These are phyloP conservation scores for Sclerurus mexicanus DNA, from an alignment of 2,113 vertebrate species.

Conservation along the genomic window DNA sequence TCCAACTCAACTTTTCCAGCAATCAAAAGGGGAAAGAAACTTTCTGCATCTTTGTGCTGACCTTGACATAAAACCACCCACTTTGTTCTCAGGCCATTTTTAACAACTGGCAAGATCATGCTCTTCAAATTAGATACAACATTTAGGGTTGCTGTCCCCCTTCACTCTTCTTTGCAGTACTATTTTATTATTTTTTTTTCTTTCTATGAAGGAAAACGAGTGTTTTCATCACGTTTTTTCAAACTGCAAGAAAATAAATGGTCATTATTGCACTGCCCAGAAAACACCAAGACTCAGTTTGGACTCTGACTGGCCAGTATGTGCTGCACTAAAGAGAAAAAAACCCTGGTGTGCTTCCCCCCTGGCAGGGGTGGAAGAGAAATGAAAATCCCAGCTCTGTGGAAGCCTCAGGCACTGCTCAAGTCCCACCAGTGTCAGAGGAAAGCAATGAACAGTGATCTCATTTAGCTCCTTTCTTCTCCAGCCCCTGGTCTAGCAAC, in stretches of 20 bases:
- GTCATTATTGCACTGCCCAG: neutral
- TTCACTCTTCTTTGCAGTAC: neutral
- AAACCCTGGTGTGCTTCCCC: neutral
- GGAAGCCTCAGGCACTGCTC: neutral
- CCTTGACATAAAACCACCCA: constrained; percentile 26
- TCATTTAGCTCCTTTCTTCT: neutral
- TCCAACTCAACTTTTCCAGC: neutral
- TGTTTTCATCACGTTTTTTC: neutral
- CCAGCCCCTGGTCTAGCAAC: neutral
- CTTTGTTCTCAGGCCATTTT: neutral
- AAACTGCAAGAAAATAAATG: neutral
- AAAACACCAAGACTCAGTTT: neutral
- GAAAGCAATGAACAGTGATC: neutral
- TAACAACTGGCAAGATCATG: neutral
- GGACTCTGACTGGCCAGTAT: neutral
- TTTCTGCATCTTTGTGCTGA: neutral
- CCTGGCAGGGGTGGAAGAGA: neutral
- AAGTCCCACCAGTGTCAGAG: neutral
- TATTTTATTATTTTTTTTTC: neutral
- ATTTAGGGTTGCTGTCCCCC: neutral
- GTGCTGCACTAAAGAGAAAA: neutral
- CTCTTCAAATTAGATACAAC: neutral
- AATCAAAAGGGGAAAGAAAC: neutral
- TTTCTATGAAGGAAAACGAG: neutral
- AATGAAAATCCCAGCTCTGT: neutral